Percentiles rank a stretch among this genome's conserved stretches.
phyloP scores from a whole-genome alignment of 1,140 invertebrate species.

The Pentalonia nigronervosa region DNA sequence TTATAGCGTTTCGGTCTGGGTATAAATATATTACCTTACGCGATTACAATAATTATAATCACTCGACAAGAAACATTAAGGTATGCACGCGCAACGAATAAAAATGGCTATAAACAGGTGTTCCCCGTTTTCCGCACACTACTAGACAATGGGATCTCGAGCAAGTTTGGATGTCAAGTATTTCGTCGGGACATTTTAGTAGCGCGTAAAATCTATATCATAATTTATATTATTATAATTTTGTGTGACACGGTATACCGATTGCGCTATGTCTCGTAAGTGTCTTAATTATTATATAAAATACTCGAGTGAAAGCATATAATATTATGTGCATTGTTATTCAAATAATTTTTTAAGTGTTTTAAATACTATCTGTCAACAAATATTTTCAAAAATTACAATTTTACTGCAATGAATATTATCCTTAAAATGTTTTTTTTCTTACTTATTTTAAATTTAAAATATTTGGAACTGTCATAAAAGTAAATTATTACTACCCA shows the following conservation, averaged over 20 bases:
- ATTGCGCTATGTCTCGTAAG: background rate
- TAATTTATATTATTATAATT: background rate
- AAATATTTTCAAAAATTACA: background rate
- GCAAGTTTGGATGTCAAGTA: no score
- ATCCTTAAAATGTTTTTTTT: no score
- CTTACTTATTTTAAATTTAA: no score
- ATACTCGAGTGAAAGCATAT: no score
- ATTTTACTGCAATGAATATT: background rate
- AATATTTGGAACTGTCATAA: no score
- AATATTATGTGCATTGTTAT: background rate
- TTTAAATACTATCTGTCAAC: background rate
- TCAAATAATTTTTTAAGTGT: background rate
- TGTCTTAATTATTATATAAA: background rate
- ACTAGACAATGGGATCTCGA: background rate
- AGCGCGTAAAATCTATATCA: background rate
- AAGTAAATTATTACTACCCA: no score
- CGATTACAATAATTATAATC: background rate
- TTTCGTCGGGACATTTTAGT: background rate
- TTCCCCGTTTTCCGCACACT: background rate
- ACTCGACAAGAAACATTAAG: background rate
- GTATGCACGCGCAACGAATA: background rate
- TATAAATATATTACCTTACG: background rate
- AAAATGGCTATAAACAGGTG: background rate
- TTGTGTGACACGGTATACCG: background rate
- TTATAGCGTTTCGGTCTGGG: background rate